Conservation (phyloP, 2,888 invertebrate genomes). For the Copidosoma aretas region DNA sequence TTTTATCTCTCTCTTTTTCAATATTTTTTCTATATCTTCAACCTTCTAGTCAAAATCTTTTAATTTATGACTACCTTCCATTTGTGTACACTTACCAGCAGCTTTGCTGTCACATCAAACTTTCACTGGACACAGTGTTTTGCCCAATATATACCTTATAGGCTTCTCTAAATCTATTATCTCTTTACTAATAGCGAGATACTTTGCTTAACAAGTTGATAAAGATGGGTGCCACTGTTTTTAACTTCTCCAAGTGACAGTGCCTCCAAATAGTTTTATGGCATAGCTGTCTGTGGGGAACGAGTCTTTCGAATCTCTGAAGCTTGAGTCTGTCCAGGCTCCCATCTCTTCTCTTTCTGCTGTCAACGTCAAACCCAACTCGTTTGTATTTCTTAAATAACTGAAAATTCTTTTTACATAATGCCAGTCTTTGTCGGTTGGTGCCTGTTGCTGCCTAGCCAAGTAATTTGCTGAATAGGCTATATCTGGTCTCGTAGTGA, state of each 20-base stretch:
- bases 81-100: no score
- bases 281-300: constrained; percentile 36
- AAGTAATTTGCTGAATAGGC: constrained; percentile 29
- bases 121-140: background rate
- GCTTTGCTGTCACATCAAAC: background rate
- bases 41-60: background rate
- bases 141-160: background rate
- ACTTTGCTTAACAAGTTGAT: background rate
- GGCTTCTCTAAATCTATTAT: background rate
- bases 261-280: constrained; percentile 38
- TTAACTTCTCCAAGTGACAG: constrained; percentile 7
- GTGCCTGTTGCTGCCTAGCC: constrained; percentile 2
- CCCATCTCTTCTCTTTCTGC: constrained; percentile 33
- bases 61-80: background rate
- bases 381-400: constrained; percentile 33
- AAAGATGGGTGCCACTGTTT: constrained; percentile 13
- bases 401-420: constrained; percentile 34
- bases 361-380: background rate
- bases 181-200: background rate
- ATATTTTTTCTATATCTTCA: no score
- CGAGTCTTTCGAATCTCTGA: constrained; percentile 40
- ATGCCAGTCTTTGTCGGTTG: constrained; percentile 39
- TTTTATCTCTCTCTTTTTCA: constrained; percentile 1
- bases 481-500: constrained; percentile 29
- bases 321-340: constrained; percentile 44